Evolutionary conservation across 2,113 vertebrate genomes (phyloP).

Genomic region (Tympanuchus pallidicinctus): DNA sequence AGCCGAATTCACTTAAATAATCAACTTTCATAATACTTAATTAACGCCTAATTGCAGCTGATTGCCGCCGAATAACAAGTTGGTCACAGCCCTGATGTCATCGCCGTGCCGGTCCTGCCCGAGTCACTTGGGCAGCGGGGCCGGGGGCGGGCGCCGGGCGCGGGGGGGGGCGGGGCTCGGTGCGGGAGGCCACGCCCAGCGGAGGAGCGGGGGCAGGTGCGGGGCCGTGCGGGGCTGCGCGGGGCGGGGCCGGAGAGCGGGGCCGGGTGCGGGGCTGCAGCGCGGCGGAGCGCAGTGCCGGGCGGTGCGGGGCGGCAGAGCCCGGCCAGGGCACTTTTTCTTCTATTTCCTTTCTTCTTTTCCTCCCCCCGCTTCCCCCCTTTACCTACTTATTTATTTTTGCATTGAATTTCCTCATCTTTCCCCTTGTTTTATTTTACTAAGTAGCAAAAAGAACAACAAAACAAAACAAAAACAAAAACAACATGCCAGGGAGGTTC

Average conservation of each 20-base stretch:
- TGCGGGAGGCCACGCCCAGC: too few relatives aligned
- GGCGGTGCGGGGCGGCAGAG: too few relatives aligned
- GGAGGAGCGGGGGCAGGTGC: background rate
- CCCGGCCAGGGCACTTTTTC: background rate
- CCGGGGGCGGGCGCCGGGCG: slow-evolving; percentile 40
- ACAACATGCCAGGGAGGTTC: slow-evolving; percentile 25
- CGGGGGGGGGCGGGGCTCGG: background rate
- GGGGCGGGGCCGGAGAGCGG: background rate
- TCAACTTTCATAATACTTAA: slow-evolving; percentile 99
- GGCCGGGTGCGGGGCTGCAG: too few relatives aligned
- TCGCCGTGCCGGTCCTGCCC: slow-evolving; percentile 77
- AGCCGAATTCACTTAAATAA: slow-evolving; percentile 98
- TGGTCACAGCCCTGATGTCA: slow-evolving; percentile 81
- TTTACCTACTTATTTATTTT: background rate
- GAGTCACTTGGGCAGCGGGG: slow-evolving; percentile 77
- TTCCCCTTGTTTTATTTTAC: slow-evolving; percentile 42
- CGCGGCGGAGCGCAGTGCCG: too few relatives aligned
- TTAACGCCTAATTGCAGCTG: slow-evolving; percentile 82
- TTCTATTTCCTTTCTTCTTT: too few relatives aligned
- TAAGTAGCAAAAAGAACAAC: slow-evolving; percentile 55
- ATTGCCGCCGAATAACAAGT: slow-evolving; percentile 82
- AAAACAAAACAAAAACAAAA: slow-evolving; percentile 35
- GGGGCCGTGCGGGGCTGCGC: background rate
- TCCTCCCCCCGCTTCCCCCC: too few relatives aligned
- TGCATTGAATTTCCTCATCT: slow-evolving; percentile 45